Evolutionary conservation across 1,140 invertebrate genomes (phyloP), one percentile per base, ranked within the genome.

Genomic region (Conus betulinus): DNA sequence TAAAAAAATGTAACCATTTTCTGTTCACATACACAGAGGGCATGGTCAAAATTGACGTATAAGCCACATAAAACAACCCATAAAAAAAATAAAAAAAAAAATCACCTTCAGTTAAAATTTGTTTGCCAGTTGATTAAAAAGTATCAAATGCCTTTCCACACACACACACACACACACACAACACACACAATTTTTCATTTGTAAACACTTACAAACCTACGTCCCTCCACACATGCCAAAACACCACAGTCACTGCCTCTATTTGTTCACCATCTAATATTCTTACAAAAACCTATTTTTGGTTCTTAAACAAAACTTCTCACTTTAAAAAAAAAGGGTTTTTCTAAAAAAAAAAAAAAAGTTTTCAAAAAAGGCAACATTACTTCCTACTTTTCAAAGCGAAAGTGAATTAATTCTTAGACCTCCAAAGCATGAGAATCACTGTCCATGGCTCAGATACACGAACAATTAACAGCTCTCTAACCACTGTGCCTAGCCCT

Each of bases 161-260:
- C 78, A 79, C 27, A 51, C 20, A 79, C 27, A 27, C n/a, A 79
- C 78, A 79, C 78, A 79, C 78, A 79, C 78, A 71, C 67, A n/a
- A n/a, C n/a, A 71, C 23, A 71, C 67, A 71, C 13, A 71, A 2
- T 63, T 20, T n/a, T 63, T 39, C 39, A 39, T 39, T 39, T 39
- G 39, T 23, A 8, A 10, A 76, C 23, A 76, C 3, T n/a, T 10
- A 15, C 27, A 25, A 1, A 76, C 27, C 74, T 23, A 76, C 23
- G 8, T 15, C 74, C 27, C 23, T 10, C 27, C 74, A 10, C 27
- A 76, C 74, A 25, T 6, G 74, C 23, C 7, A 60, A 8, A 60
- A 60, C 11, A 76, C 39, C 39, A 39, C 39, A 39, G 39, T 39
- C 39, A 39, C 0, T 39, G 39, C 39, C 39, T 39, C 39, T 1